Evolutionary conservation across 2,113 vertebrate species (phyloP), one percentile per base, ranked within the genome.

Genomic region (Ammospiza nelsoni): DNA sequence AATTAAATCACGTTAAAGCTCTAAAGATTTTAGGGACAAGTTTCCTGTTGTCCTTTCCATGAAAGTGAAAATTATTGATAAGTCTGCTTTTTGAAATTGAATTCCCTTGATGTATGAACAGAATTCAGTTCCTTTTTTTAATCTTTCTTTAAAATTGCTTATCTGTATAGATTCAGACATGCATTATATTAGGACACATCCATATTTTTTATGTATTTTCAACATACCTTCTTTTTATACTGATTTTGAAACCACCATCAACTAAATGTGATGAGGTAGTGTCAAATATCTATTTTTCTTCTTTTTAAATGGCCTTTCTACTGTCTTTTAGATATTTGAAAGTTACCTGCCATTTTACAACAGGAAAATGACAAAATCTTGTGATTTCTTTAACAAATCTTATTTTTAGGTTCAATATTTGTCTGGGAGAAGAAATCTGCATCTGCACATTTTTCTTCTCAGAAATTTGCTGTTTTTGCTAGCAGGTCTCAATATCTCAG

Each of bases 181-280:
- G 3, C 11, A 9, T 59, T 67, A 18, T 19, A n/a, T 11, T 55
- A 33, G 18, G 12, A 51, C 9, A 31, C 2, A 21, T 46, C 25
- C 5, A 16, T 20, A 6, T 22, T 46, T 29, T 46, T 2, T 7
- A 16, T 33, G 9, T 21, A 14, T 15, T 14, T 65, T 55, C 31
- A 66, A 3, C 5, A 28, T 13, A 25, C 0, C 0, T 44, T 39
- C 15, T 41, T 33, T 44, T 15, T 58, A 5, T 1, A 1, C 1
- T 58, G 23, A 5, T 76, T 79, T 55, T n/a, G 37, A 52, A 73
- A 43, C 2, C 15, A 52, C 3, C 2, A 12, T 28, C 29, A 72
- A 22, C 17, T 11, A 51, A 13, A 55, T 23, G 1, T 29, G 7
- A 5, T 13, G 8, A 65, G 19, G 5, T 6, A 20, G 5, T 5